Evolutionary conservation across 2,888 invertebrate species (phyloP).

Genomic region (Platypus cylindrus): DNA sequence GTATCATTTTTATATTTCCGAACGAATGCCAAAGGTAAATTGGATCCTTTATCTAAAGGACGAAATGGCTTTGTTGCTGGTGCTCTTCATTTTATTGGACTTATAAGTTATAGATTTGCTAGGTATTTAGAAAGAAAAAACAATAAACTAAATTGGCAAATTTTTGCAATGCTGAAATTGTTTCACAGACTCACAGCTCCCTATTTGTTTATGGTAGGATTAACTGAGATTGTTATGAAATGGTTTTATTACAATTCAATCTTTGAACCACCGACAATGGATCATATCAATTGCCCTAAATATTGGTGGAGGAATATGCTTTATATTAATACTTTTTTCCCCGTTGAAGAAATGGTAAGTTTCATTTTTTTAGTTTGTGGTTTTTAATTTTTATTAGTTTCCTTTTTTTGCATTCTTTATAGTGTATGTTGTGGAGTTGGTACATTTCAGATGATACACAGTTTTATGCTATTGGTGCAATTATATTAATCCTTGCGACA

Average conservation of each 20-base stretch:
- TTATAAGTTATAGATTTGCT: constrained; percentile 64
- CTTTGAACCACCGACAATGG: constrained; percentile 70
- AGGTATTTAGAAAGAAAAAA: constrained; percentile 37
- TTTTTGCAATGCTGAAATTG: no score
- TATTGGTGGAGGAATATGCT: constrained; percentile 83
- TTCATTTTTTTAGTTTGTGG: not conserved
- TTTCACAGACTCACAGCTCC: constrained; percentile 60
- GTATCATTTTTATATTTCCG: constrained; percentile 79
- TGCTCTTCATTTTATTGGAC: constrained; percentile 57
- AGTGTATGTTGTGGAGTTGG: constrained; percentile 92
- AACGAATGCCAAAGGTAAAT: constrained; percentile 58
- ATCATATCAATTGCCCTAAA: constrained; percentile 68
- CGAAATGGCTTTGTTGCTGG: constrained; percentile 50
- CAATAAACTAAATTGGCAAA: no score
- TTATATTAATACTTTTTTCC: constrained; percentile 76
- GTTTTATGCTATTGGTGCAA: constrained; percentile 71
- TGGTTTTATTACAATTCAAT: constrained; percentile 73
- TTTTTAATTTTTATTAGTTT: not conserved
- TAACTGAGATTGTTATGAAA: constrained; percentile 76
- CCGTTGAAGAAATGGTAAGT: constrained; percentile 70
- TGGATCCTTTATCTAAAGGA: constrained; percentile 52
- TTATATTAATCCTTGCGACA: constrained; percentile 67
- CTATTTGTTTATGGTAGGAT: constrained; percentile 69
- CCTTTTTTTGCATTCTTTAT: constrained; percentile 23
- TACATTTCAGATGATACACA: constrained; percentile 79